These are phyloP conservation scores for Meliscaeva auricollis DNA, from an alignment of 2,888 invertebrate species.

Conservation along the genomic window DNA sequence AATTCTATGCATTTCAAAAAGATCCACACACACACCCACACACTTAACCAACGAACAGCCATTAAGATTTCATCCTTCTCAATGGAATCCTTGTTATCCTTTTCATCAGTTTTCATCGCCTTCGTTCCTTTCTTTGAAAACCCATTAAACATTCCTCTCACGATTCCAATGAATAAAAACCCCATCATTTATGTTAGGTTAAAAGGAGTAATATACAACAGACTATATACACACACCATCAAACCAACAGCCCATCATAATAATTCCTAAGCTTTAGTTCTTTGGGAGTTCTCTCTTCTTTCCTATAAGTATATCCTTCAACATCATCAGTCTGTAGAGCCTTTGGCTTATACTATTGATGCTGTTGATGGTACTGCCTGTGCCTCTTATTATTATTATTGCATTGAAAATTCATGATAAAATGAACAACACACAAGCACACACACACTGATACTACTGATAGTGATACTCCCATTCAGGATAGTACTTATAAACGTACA, in stretches of 20 bases:
- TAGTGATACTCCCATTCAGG: neutral
- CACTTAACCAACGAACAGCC: neutral
- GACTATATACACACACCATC: neutral
- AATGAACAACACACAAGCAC: constrained; percentile 17
- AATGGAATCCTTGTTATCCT: constrained; percentile 17
- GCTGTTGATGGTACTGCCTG: neutral
- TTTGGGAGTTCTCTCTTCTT: neutral
- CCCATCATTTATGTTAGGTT: neutral
- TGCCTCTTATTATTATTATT: constrained; percentile 23
- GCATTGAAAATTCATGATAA: constrained; percentile 28
- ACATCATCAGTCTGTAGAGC: neutral
- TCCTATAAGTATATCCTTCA: constrained; percentile 17
- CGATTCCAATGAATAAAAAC: constrained; percentile 12
- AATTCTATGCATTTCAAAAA: constrained; percentile 6
- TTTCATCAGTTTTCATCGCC: neutral
- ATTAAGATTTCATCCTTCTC: neutral
- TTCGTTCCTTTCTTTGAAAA: neutral
- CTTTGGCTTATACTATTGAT: neutral
- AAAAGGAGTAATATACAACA: neutral
- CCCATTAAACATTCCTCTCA: constrained; percentile 10
- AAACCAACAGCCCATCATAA: neutral
- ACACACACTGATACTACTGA: too few species aligned
- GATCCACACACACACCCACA: neutral
- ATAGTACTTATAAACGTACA: neutral
- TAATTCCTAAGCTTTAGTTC: constrained; percentile 4